Evolutionary conservation across 2,113 vertebrate genomes (phyloP).

Genomic region (Psephotus haematonotus): DNA sequence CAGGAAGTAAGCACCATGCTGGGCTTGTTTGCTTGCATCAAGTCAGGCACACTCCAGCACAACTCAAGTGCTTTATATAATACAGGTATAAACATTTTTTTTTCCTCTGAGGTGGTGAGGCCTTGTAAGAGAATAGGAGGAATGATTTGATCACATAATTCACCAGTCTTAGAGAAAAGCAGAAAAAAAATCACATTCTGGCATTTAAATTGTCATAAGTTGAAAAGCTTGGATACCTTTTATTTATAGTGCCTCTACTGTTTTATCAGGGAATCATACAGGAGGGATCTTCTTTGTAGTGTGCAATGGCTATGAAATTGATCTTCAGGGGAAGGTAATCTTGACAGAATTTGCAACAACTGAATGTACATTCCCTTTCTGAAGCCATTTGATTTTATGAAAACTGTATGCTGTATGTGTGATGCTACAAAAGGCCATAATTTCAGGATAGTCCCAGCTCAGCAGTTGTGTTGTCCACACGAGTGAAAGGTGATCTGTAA

Average conservation of each 20-base stretch:
- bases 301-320: not conserved
- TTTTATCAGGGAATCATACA: not conserved
- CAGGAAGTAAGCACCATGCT: conserved; percentile 1
- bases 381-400: not conserved
- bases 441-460: not conserved
- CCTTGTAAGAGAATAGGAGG: not conserved
- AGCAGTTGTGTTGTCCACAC: not conserved
- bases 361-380: not conserved
- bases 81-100: not conserved
- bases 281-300: not conserved
- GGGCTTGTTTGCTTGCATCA: conserved; percentile 25
- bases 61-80: not conserved
- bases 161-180: not conserved
- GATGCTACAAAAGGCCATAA: not conserved
- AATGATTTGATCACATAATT: not conserved
- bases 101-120: not conserved
- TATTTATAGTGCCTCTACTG: not conserved
- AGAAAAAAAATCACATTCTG: not conserved
- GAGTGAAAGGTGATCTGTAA: not conserved
- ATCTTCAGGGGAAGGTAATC: not conserved
- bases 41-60: not conserved
- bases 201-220: not conserved
- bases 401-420: not conserved
- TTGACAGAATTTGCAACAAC: conserved; percentile 22
- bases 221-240: not conserved